Evolutionary conservation across 1,140 invertebrate genomes (phyloP).

Genomic region (Mamestra configurata): DNA sequence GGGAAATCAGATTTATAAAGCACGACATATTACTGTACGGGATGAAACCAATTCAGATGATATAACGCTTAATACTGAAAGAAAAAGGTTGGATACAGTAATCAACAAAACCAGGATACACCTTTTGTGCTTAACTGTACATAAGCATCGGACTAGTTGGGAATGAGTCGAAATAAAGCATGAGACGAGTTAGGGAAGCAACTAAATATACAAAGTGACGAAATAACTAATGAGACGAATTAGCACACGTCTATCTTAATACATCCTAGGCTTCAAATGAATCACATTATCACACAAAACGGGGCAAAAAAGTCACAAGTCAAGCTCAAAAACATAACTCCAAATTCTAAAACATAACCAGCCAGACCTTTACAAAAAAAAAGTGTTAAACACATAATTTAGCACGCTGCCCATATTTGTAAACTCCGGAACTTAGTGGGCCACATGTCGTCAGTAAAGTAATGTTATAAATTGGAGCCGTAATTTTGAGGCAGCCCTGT

Average conservation of each 20-base stretch:
- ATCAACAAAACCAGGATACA: no score
- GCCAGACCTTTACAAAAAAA: not conserved
- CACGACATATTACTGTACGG: not conserved
- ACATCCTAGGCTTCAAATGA: no score
- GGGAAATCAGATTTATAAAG: slow-evolving; percentile 18
- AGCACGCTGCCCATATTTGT: slow-evolving; percentile 37
- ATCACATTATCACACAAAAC: not conserved
- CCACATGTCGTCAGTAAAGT: slow-evolving; percentile 43
- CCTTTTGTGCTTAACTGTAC: no score
- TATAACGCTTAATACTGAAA: not conserved
- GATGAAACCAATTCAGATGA: not conserved
- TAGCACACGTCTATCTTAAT: no score
- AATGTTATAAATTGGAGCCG: slow-evolving; percentile 50
- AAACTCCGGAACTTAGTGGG: slow-evolving; percentile 49
- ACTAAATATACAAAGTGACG: no score
- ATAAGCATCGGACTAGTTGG: no score
- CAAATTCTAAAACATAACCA: not conserved
- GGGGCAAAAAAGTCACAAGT: not conserved
- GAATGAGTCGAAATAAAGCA: no score
- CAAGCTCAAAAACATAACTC: not conserved
- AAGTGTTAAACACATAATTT: slow-evolving; percentile 40
- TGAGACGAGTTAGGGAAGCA: no score
- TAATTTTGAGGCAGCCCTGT: slow-evolving; percentile 53
- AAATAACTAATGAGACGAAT: no score
- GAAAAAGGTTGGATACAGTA: no score